Conservation (phyloP, 1,140 invertebrate genomes). For the Dendrolimus punctatus region DNA sequence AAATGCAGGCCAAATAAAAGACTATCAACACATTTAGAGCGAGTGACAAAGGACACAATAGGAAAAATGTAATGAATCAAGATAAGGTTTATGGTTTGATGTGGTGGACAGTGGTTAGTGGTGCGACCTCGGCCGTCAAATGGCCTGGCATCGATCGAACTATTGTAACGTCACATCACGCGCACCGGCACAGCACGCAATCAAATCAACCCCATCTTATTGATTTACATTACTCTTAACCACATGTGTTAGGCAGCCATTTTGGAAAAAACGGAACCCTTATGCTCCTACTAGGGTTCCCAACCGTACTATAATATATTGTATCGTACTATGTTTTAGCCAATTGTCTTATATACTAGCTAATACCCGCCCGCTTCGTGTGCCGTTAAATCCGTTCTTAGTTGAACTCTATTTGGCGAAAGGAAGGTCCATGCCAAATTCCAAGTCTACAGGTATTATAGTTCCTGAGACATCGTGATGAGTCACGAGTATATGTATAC, state of each 20-base stretch:
- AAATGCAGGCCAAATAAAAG: slow-evolving; percentile 44
- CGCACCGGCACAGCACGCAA: slow-evolving; percentile 36
- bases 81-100: slow-evolving; percentile 48
- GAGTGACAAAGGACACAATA: slow-evolving; percentile 38
- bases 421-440: too few species aligned
- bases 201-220: slow-evolving; percentile 18
- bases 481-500: too few species aligned
- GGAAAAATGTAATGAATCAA: slow-evolving; percentile 57
- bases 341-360: too few species aligned
- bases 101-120: slow-evolving; percentile 34
- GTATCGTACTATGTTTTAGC: neutral
- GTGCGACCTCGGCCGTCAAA: slow-evolving; percentile 67
- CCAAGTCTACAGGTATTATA: too few species aligned
- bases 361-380: too few species aligned
- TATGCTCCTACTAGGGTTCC: too few species aligned
- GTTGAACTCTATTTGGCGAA: too few species aligned
- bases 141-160: slow-evolving; percentile 54
- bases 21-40: slow-evolving; percentile 35
- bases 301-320: neutral
- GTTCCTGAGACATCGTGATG: too few species aligned
- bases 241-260: neutral
- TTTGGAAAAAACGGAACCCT: too few species aligned
- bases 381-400: too few species aligned
- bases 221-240: neutral
- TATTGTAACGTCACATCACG: slow-evolving; percentile 42